These are phyloP conservation scores for Ceratina australensis DNA, from an alignment of 1,140 invertebrate species.

Conservation along the genomic window DNA sequence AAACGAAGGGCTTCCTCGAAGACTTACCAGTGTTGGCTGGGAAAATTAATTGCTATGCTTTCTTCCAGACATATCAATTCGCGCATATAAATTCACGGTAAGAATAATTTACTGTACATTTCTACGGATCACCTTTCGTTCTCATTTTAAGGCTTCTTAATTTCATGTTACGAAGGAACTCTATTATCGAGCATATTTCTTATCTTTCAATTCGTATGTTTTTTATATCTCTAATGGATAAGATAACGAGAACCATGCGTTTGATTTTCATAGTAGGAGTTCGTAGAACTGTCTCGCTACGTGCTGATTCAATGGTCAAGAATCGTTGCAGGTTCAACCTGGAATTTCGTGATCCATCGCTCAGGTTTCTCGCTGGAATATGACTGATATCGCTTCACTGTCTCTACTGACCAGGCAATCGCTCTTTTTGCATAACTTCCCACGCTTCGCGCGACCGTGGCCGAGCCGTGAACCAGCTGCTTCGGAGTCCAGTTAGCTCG, in stretches of 20 bases:
- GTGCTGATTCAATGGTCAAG: no score
- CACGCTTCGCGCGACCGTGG: conserved; percentile 50
- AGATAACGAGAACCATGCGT: no score
- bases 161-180: no score
- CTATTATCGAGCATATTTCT: no score
- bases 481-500: conserved; percentile 55
- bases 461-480: conserved; percentile 36
- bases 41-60: conserved; percentile 38
- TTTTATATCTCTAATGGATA: no score
- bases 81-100: no score
- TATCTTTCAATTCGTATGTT: no score
- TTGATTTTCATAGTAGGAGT: no score
- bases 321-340: conserved; percentile 10
- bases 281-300: no score
- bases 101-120: no score
- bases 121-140: no score
- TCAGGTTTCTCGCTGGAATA: conserved; percentile 14
- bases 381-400: conserved; percentile 29
- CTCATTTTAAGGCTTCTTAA: no score
- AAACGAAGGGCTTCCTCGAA: conserved; percentile 32
- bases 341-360: neutral
- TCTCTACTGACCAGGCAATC: conserved; percentile 35
- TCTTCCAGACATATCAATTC: neutral
- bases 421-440: conserved; percentile 67
- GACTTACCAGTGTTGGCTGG: conserved; percentile 22